Base-by-base conservation (phyloP, 2,113 vertebrate genomes). In the Amphiprion ocellaris region DNA sequence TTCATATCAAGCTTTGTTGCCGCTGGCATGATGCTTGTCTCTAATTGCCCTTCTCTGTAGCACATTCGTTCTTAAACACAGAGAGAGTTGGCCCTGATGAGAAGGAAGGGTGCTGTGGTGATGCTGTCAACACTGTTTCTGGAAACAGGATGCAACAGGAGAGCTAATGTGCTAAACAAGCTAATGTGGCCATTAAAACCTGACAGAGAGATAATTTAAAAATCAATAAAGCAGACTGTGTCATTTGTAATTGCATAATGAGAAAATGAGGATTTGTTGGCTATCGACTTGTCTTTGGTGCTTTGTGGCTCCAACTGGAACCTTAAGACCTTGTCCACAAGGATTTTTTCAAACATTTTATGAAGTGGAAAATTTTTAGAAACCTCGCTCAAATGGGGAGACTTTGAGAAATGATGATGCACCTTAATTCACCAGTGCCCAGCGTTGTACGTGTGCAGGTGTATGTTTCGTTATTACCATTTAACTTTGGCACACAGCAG, bases 1-100 rank as follows among this genome's bases (percentile, higher is more conserved):
- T 86, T 91, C 68, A 66, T 74, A 71, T 72, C 41, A 8, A 73
- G 65, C 79, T 88, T 90, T 90, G 89, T 92, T 90, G 90, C 84
- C 30, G 2, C 66, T 82, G 86, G 85, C 81, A 59, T 17, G 74
- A 61, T 59, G 77, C 71, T 79, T 52, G 41, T 80, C 74, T 87
- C 68, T 85, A 60, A 76, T 75, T 72, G 69, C 66, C 47, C 26
- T 67, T 24, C 23, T 62, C 66, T 77, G 81, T 69, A 74, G 56
- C 75, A 79, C 73, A 62, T 28, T 65, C 11, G 6, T 82, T 72
- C 39, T 62, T 65, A 83, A 81, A 79, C 73, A 69, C 7, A 39
- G 74, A 49, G 62, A 26, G 73, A 46, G 76, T 72, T 70, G 39
- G 21, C 52, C 17, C n/a, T 15, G 61, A 44, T 82, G 50, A 68